phyloP scores from a whole-genome alignment of 2,797 vertebrate species.

The Paramormyrops hopkinsi region DNA sequence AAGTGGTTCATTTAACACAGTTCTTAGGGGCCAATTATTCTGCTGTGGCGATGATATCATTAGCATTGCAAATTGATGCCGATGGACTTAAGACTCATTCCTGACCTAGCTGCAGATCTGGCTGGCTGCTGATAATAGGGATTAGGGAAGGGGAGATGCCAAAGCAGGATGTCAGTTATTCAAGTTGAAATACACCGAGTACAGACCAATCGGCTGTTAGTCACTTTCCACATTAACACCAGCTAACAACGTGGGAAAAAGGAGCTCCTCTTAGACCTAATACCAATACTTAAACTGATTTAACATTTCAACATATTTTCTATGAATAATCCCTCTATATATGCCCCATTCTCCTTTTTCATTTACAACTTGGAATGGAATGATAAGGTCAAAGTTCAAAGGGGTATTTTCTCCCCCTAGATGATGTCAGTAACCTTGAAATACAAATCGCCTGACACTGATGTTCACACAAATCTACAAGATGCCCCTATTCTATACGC shows the following conservation, averaged over 20 bases:
- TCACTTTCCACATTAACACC: constrained; percentile 37
- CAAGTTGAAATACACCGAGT: constrained; percentile 52
- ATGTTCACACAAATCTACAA: neutral
- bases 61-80: constrained; percentile 64
- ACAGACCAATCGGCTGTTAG: constrained; percentile 50
- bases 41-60: constrained; percentile 43
- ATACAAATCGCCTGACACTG: constrained; percentile 49
- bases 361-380: constrained; percentile 56
- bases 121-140: constrained; percentile 43
- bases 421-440: constrained; percentile 37
- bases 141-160: constrained; percentile 35
- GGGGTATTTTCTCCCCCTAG: constrained; percentile 53
- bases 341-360: constrained; percentile 68
- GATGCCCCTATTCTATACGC: neutral
- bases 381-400: constrained; percentile 56
- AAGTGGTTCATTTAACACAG: constrained; percentile 53
- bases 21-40: constrained; percentile 62
- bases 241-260: constrained; percentile 30
- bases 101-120: constrained; percentile 63
- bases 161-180: constrained; percentile 60
- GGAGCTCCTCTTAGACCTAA: constrained; percentile 25
- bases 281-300: constrained; percentile 12
- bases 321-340: constrained; percentile 64
- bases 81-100: constrained; percentile 60
- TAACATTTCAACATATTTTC: constrained; percentile 59